Evolutionary conservation across 2,113 vertebrate species (phyloP), one percentile per base, ranked within the genome.

Genomic region (Oophaga pumilio): DNA sequence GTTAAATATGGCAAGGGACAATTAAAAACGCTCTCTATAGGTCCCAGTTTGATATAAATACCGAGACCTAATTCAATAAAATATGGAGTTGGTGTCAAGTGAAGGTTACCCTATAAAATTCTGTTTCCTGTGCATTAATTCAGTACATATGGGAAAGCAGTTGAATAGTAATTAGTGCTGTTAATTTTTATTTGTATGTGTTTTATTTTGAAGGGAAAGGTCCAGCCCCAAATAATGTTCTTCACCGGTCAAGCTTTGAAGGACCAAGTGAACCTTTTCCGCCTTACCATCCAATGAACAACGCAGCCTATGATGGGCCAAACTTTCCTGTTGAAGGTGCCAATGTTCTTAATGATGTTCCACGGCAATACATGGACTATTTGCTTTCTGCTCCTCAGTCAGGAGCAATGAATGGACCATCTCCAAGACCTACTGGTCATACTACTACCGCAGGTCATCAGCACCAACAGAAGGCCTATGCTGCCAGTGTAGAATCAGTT

Each of bases 361-460:
- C 96, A 24, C 92, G 96, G 89, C 93, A 95, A 0, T 99, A 99
- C 87, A 94, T 97, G 92, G 98, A 97, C 93, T 99, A 97, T 90
- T 94, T 99, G 90, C 94, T 97, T 20, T 91, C 96, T 50, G 85
- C 95, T 87, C 90, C 95, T 0, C 97, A 96, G 92, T 92, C 95
- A 71, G 90, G 96, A 1, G 85, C 94, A 76, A 93, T 97, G 94
- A 96, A 93, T 50, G 94, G 93, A 89, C 93, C 96, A 2, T 94
- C 96, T 88, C 95, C 96, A 77, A 94, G 97, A 5, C 94, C 96
- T 0, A 89, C 96, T 0, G 89, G 92, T 56, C 97, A 97, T 88
- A 92, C 94, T 84, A 64, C 95, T 8, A 89, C 95, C 0, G 88
- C 94, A 0, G 90, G 92, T 83, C 94, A 94, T 85, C 94, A 92